Evolutionary conservation across 2,888 invertebrate species (phyloP).

Genomic region (Rhagophthalmus giganteus): DNA sequence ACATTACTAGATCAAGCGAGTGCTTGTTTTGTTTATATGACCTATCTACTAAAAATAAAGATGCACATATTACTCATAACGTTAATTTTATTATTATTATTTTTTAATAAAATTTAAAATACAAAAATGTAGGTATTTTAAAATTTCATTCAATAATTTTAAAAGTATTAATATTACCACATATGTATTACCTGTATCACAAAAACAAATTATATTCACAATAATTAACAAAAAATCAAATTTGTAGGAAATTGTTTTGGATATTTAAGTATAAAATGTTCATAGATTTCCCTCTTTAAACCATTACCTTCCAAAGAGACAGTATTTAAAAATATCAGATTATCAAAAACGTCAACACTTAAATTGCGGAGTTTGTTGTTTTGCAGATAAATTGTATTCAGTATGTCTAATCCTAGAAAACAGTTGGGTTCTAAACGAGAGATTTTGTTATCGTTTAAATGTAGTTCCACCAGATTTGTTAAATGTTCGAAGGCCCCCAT

Average conservation of each 20-base stretch:
- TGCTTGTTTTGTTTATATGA: too few species aligned
- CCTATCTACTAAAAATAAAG: too few species aligned
- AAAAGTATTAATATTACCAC: too few species aligned
- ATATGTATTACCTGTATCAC: too few species aligned
- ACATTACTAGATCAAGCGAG: too few species aligned
- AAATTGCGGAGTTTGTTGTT: slow-evolving; percentile 14
- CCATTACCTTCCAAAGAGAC: slow-evolving; percentile 14
- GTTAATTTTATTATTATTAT: too few species aligned
- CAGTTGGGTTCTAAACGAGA: neutral
- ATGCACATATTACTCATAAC: too few species aligned
- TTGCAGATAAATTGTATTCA: slow-evolving; percentile 4
- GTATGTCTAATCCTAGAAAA: slow-evolving; percentile 4
- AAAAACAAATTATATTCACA: too few species aligned
- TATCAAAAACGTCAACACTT: slow-evolving; percentile 6
- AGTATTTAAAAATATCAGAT: slow-evolving; percentile 5
- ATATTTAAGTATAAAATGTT: slow-evolving; percentile 8
- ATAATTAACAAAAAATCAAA: slow-evolving; percentile 3
- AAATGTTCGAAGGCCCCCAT: slow-evolving; percentile 7
- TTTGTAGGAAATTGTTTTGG: neutral
- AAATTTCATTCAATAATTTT: too few species aligned
- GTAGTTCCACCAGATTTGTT: slow-evolving; percentile 1
- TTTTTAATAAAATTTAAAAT: too few species aligned
- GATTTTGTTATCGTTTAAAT: slow-evolving; percentile 14
- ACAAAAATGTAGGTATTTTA: too few species aligned
- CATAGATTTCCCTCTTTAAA: slow-evolving; percentile 2